Conservation (phyloP, 1,140 invertebrate genomes). For the Odontomachus brunneus region DNA sequence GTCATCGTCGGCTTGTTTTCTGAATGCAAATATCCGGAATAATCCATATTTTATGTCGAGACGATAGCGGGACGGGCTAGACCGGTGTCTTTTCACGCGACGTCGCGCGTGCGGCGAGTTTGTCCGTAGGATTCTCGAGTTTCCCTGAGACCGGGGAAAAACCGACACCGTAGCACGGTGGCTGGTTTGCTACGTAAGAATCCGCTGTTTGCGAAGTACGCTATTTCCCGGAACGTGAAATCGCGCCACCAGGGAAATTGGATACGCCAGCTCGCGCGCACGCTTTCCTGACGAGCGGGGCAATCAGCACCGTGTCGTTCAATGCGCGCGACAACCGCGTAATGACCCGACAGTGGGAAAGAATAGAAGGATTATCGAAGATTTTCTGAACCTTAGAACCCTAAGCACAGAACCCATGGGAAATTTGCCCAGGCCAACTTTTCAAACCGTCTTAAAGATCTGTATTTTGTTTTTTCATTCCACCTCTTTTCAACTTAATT, state of each 20-base stretch:
- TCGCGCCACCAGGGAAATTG: slow-evolving; percentile 48
- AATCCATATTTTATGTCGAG: slow-evolving; percentile 84
- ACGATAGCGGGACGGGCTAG: slow-evolving; percentile 77
- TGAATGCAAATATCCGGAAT: slow-evolving; percentile 84
- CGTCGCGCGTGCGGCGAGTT: slow-evolving; percentile 77
- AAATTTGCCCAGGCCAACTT: too few relatives aligned
- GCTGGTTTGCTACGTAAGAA: slow-evolving; percentile 50
- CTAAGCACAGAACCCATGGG: too few relatives aligned
- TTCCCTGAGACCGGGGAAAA: slow-evolving; percentile 38
- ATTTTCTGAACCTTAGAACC: too few relatives aligned
- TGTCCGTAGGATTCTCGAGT: slow-evolving; percentile 79
- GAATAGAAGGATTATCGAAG: neutral
- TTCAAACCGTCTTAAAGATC: too few relatives aligned
- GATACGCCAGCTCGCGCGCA: slow-evolving; percentile 8
- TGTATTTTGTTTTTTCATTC: too few relatives aligned
- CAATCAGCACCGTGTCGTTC: slow-evolving; percentile 21
- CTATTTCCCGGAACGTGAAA: slow-evolving; percentile 33
- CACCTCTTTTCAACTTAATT: too few relatives aligned
- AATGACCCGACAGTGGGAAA: neutral
- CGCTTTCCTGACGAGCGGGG: neutral
- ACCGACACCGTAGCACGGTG: slow-evolving; percentile 6
- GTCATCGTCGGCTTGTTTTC: slow-evolving; percentile 81
- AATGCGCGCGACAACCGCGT: neutral
- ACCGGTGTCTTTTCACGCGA: slow-evolving; percentile 55
- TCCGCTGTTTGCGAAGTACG: slow-evolving; percentile 55